Conservation (phyloP, 2,113 vertebrate genomes). For the Columba livia region DNA sequence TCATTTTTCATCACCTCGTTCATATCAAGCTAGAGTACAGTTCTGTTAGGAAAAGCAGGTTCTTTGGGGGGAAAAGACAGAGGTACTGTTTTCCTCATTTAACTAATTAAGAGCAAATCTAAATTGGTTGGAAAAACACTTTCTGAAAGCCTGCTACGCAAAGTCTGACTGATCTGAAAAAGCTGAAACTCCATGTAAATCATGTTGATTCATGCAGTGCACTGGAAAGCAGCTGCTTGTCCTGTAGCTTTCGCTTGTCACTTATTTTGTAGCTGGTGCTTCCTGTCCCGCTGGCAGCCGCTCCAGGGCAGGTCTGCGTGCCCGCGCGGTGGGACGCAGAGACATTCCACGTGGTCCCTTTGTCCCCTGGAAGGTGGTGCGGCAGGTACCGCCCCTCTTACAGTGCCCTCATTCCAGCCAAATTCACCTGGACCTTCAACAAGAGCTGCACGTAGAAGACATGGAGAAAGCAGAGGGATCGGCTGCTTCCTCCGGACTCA, state of each 20-base stretch:
- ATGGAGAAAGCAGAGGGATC: neutral
- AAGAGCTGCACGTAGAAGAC: neutral
- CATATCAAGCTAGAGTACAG: neutral
- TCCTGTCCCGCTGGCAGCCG: neutral
- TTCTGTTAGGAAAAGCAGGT: neutral
- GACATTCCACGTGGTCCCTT: too few relatives aligned
- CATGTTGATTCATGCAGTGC: neutral
- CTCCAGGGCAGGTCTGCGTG: neutral
- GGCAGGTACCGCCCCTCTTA: neutral
- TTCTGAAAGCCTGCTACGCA: neutral
- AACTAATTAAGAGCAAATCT: neutral
- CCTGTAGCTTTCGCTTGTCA: neutral
- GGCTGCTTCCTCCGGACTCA: neutral
- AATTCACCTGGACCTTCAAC: neutral
- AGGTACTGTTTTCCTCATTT: neutral
- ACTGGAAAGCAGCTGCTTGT: neutral
- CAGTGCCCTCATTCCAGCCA: fast-evolving
- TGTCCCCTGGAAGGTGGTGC: neutral
- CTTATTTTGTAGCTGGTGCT: neutral
- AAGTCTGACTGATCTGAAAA: neutral
- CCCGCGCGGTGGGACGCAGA: too few relatives aligned
- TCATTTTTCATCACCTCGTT: neutral
- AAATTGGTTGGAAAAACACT: neutral
- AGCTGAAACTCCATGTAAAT: neutral
- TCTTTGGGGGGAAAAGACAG: too few relatives aligned